phyloP scores from a whole-genome alignment of 1,140 invertebrate species.

The Drosophila nebulosa region DNA sequence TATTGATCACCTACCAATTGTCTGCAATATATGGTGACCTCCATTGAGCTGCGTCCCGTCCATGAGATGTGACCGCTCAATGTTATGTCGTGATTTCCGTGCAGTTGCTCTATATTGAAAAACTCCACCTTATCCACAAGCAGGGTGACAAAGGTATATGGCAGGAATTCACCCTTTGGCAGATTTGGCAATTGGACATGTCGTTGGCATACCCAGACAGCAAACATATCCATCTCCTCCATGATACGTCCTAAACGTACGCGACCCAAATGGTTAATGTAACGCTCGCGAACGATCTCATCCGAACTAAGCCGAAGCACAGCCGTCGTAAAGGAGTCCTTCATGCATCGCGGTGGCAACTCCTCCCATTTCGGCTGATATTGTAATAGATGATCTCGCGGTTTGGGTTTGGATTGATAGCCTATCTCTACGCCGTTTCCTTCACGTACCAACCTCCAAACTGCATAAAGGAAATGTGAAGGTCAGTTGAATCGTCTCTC shows the following conservation, averaged over 20 bases:
- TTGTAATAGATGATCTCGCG: slow-evolving; percentile 62
- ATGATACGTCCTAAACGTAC: slow-evolving; percentile 88
- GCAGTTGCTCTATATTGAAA: slow-evolving; percentile 79
- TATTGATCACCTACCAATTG: slow-evolving; percentile 84
- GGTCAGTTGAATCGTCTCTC: no score
- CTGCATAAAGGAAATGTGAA: slow-evolving; percentile 7
- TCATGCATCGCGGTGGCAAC: slow-evolving; percentile 82
- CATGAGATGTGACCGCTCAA: slow-evolving; percentile 88
- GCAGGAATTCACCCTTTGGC: slow-evolving; percentile 82
- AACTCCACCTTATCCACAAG: slow-evolving; percentile 88
- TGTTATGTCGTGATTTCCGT: slow-evolving; percentile 85
- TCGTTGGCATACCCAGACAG: slow-evolving; percentile 85
- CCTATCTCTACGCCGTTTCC: slow-evolving; percentile 54
- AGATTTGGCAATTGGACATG: slow-evolving; percentile 85
- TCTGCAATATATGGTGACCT: slow-evolving; percentile 86
- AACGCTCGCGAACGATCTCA: slow-evolving; percentile 84
- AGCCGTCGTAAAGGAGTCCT: slow-evolving; percentile 86
- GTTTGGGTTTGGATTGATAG: slow-evolving; percentile 60
- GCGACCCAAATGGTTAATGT: slow-evolving; percentile 85
- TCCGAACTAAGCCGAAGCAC: slow-evolving; percentile 86
- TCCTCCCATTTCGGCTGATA: slow-evolving; percentile 68
- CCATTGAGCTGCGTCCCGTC: slow-evolving; percentile 88
- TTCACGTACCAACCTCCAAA: slow-evolving; percentile 41
- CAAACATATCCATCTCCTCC: slow-evolving; percentile 91
- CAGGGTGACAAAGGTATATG: slow-evolving; percentile 88